phyloP scores from a whole-genome alignment of 2,888 invertebrate species.

The Matsumyia berberina region DNA sequence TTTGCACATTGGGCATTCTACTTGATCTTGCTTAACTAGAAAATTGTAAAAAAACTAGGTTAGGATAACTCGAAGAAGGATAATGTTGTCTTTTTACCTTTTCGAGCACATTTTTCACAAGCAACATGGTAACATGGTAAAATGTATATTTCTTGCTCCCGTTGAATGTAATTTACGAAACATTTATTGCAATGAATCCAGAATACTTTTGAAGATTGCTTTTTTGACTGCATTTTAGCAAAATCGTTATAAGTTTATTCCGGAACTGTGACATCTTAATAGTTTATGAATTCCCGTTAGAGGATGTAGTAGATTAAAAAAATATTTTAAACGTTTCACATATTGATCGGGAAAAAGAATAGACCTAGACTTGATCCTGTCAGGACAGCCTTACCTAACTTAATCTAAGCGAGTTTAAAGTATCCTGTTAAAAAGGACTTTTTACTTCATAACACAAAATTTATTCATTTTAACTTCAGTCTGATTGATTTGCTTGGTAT shows the following conservation, averaged over 20 bases:
- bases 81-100: constrained; percentile 34
- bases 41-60: neutral
- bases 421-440: too few relatives aligned
- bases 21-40: constrained; percentile 4
- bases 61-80: too few relatives aligned
- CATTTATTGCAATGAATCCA: constrained; percentile 83
- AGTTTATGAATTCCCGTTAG: constrained; percentile 1
- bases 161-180: constrained; percentile 77
- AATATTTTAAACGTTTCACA: too few relatives aligned
- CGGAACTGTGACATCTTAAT: neutral
- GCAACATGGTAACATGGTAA: constrained; percentile 80
- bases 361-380: too few relatives aligned
- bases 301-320: constrained; percentile 10
- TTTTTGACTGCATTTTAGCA: constrained; percentile 28
- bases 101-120: constrained; percentile 79
- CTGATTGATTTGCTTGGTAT: too few relatives aligned
- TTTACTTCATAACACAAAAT: too few relatives aligned
- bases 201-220: neutral
- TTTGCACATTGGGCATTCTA: constrained; percentile 79
- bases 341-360: too few relatives aligned
- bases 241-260: neutral
- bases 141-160: constrained; percentile 77
- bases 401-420: too few relatives aligned
- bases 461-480: too few relatives aligned
- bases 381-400: too few relatives aligned